Base-by-base conservation (phyloP, 2,797 vertebrate species). In the Lagodon rhomboides region DNA sequence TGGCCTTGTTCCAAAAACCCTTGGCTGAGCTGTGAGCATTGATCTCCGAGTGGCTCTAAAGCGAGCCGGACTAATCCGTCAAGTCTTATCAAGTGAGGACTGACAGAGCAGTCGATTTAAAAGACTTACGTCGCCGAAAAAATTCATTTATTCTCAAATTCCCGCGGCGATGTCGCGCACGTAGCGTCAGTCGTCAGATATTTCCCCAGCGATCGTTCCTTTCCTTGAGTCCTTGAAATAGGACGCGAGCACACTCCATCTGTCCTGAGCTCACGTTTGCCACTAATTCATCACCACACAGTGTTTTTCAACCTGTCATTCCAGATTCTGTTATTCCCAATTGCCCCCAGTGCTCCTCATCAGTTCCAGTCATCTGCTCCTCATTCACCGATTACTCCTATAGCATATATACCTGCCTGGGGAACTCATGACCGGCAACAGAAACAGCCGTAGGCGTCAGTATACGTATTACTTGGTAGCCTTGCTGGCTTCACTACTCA, bases 121-220 rank as follows among this genome's bases (percentile, higher is more conserved):
- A 55, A 65, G 61, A 63, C 6, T 56, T 59, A 12, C 44, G 65
- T 12, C 23, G 17, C 41, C 47, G 22, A 22, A 68, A n/a, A 46
- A 25, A 60, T 60, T 50, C 2, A 56, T 80, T 77, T 30, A 41
- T 77, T 47, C 23, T 55, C 30, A 63, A 25, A 44, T 55, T 60
- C 47, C 17, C 1, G 1, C 30, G 25, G 30, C n/a, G 51, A 1
- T 18, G 46, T 60, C 22, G 27, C 25, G 50, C 64, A 70, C 38
- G 16, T 9, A 16, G 9, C 4, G 65, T 75, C 38, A 75, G 65
- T 61, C 34, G 55, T 46, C 25, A 44, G 73, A 43, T 67, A 44
- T 69, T 67, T 71, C 25, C 47, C n/a, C 5, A 6, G n/a, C 27
- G 41, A 73, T 34, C 22, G 3, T 44, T 49, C 44, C 18, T 30